Base-by-base conservation (phyloP, 2,888 invertebrate genomes). In the Sipunculus nudus region DNA sequence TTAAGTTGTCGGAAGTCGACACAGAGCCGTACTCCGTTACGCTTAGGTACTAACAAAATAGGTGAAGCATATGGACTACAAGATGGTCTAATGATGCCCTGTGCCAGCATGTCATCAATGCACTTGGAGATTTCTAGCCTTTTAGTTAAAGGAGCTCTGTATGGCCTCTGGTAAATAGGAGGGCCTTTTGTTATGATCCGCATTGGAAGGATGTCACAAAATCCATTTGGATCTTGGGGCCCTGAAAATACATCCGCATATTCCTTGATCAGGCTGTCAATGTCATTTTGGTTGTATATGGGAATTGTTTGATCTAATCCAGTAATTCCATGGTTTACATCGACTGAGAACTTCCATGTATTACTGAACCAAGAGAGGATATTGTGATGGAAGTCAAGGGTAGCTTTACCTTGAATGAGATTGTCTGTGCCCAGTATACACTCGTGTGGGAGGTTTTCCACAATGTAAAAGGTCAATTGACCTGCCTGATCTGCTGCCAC, bases 1-100 rank as follows among this genome's bases (percentile, higher is more conserved):
- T 59, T 59, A 6, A 59, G 29, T 39, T 57, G 57, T 3, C 49
- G 28, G 28, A 58, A 60, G 21, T 59, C 56, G 1, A 60, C 60
- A 26, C 60, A 59, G 39, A 60, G 59, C 6, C 47, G 45, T 16
- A 47, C 41, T 8, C 59, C 47, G 39, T 59, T 54, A 41, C 49
- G 57, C 25, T 60, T 60, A 21, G 56, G 56, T n/a, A 41, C 26
- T 8, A 60, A 25, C 21, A 32, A 43, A 19, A 59, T 35, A 3
- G 56, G 60, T 23, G 31, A 31, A 8, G 59, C 59, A 32, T 48
- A 32, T 21, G 35, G 32, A 8, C 32, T 56, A 6, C 16, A 16
- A 40, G 28, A 38, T 4, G 56, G 54, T 29, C 47, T 3, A 21
- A 59, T 59, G 13, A 59, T 29, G 6, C 6, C 35, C 5, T 59